Evolutionary conservation across 2,113 vertebrate genomes (phyloP).

Genomic region (Zingel zingel): DNA sequence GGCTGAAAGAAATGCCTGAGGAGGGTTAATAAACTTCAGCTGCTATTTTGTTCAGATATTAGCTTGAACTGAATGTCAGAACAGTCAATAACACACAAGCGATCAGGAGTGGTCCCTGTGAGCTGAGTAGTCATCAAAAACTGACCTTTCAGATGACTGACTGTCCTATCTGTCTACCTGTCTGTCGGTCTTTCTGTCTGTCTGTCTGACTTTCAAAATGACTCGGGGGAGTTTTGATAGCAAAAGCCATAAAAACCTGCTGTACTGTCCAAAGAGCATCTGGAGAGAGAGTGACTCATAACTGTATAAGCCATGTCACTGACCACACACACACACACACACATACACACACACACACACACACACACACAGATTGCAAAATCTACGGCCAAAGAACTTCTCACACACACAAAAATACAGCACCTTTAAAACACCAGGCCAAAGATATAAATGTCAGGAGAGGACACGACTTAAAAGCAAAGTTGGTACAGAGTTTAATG

Average conservation of each 20-base stretch:
- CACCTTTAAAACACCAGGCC: not conserved
- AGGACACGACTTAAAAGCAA: constrained; percentile 4
- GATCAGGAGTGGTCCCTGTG: constrained; percentile 17
- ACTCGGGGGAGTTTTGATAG: constrained; percentile 25
- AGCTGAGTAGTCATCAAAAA: constrained; percentile 35
- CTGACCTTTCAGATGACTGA: constrained; percentile 54
- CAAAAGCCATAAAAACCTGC: constrained; percentile 49
- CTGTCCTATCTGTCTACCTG: not conserved
- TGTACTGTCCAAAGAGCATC: constrained; percentile 40
- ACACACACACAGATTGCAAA: constrained; percentile 4
- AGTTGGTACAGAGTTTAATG: constrained; percentile 19
- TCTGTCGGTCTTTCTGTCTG: not conserved
- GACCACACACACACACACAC: not conserved
- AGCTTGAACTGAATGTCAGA: constrained; percentile 62
- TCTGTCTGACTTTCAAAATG: not conserved
- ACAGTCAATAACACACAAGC: constrained; percentile 63
- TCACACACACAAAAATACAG: not conserved
- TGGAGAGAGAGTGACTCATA: constrained; percentile 36
- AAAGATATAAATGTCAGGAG: constrained; percentile 24
- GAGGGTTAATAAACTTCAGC: constrained; percentile 11
- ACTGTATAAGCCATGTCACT: constrained; percentile 4
- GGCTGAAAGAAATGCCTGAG: not conserved
- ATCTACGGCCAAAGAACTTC: not conserved
- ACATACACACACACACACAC: not conserved
- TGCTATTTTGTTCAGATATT: constrained; percentile 38